Base-by-base conservation (phyloP, 2,888 invertebrate species). In the Danaus chrysippus region DNA sequence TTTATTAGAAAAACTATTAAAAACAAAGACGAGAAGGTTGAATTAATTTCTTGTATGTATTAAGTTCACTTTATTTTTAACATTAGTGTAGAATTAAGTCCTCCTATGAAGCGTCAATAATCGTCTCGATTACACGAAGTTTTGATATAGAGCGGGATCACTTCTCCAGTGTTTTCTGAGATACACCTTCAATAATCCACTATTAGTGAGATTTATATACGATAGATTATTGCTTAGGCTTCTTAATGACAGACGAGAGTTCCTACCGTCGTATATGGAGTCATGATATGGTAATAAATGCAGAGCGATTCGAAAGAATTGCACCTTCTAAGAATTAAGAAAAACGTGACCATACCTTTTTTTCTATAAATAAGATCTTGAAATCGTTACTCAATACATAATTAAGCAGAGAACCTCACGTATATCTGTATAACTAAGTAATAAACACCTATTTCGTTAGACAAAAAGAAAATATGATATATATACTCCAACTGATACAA, bases 121-220 rank as follows among this genome's bases (percentile, higher is more conserved):
- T 83, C 77, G 81, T 80, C 71, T 85, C 86, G 87, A 89, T 88
- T 87, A 88, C 86, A 81, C 79, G 83, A 75, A 78, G 78, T 80
- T 73, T 81, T 76, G 79, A 80, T 83, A 79, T 86, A 87, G 87
- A 88, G 75, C 74, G 79, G 80, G 84, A 82, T 80, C 78, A 81
- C 86, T 88, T 87, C 86, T 84, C 84, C 82, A 81, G 83, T 82
- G 83, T 67, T 85, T 84, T 86, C 83, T 77, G 78, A 79, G 85
- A 81, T 82, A 82, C 82, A 81, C 83, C 87, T 81, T 83, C 84
- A 85, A 87, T 88, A 86, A 89, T 89, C 79, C 87, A 83, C 87
- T 83, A 89, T 90, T 89, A 89, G 81, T 83, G 83, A 87, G 90
- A 88, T 89, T 89, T 88, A 89, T 89, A 87, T 86, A 83, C 78